Conservation (phyloP, 2,113 vertebrate species). For the Eolophus roseicapilla region DNA sequence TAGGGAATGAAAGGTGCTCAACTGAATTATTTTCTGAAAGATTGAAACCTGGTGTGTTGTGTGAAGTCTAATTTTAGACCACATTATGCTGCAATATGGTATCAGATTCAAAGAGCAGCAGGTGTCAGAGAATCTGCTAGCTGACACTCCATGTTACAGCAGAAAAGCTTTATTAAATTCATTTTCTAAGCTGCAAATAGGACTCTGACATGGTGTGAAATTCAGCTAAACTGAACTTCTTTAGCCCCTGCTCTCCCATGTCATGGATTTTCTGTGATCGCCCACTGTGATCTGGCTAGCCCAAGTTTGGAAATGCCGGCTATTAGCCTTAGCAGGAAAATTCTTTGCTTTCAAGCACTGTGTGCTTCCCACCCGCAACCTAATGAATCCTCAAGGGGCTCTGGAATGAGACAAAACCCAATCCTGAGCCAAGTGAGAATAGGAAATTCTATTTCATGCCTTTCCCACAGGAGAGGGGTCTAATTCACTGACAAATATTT, state of each 20-base stretch:
- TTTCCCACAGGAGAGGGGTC: neutral
- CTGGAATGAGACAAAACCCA: conserved; percentile 31
- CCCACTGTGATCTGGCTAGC: conserved; percentile 53
- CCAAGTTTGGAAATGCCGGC: conserved; percentile 12
- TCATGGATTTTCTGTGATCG: conserved; percentile 39
- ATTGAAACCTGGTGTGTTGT: conserved; percentile 60
- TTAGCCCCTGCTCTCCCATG: conserved; percentile 38
- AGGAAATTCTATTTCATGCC: conserved; percentile 24
- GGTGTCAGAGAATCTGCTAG: conserved; percentile 66
- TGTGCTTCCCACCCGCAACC: neutral
- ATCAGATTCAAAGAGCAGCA: conserved; percentile 67
- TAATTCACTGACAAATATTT: neutral
- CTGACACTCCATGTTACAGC: conserved; percentile 37
- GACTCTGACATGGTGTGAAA: conserved; percentile 47
- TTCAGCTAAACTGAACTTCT: conserved; percentile 66
- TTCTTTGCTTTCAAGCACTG: neutral
- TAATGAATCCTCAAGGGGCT: conserved; percentile 34
- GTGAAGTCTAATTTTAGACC: conserved; percentile 67
- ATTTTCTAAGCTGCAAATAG: conserved; percentile 41
- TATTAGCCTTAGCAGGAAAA: conserved; percentile 30
- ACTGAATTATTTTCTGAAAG: conserved; percentile 60
- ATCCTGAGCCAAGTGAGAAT: neutral
- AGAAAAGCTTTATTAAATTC: conserved; percentile 49
- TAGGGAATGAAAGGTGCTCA: conserved; percentile 11
- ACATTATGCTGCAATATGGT: conserved; percentile 62